These are phyloP conservation scores for Saguinus imperator DNA, from an alignment of 2,113 vertebrate genomes.

Conservation along the genomic window DNA sequence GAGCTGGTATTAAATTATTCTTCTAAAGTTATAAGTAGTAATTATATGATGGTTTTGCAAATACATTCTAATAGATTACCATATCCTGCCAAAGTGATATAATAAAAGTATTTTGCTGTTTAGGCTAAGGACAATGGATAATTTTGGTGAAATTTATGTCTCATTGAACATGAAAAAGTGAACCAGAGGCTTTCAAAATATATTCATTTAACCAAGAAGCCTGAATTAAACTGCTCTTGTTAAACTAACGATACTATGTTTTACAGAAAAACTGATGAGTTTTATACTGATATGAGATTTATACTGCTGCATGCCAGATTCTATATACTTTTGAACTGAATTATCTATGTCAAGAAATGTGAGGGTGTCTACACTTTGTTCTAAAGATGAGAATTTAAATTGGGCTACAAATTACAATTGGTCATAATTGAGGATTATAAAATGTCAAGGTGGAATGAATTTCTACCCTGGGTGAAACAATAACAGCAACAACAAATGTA, in stretches of 20 bases:
- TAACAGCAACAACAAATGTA: background rate
- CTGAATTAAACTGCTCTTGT: conserved; percentile 16
- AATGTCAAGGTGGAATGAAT: background rate
- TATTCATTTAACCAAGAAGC: conserved; percentile 32
- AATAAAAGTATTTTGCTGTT: conserved; percentile 25
- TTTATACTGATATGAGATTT: background rate
- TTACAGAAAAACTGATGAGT: conserved; percentile 23
- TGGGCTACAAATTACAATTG: conserved; percentile 40
- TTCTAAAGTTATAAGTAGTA: conserved; percentile 27
- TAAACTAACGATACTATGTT: conserved; percentile 15
- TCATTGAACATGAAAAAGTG: conserved; percentile 42
- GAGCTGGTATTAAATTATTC: conserved; percentile 37
- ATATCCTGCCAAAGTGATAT: background rate
- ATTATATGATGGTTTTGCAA: conserved; percentile 2
- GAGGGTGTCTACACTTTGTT: background rate
- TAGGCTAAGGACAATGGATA: conserved; percentile 12
- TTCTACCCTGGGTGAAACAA: background rate
- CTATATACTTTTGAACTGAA: background rate
- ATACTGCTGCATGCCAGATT: background rate
- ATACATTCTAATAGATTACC: conserved; percentile 20
- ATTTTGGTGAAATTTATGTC: conserved; percentile 8
- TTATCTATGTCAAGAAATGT: conserved; percentile 30
- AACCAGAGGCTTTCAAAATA: conserved; percentile 26
- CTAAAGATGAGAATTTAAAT: conserved; percentile 45
- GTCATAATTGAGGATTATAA: conserved; percentile 2